Evolutionary conservation across 1,140 invertebrate genomes (phyloP), one percentile per base, ranked within the genome.

Genomic region (Pogonomyrmex barbatus): DNA sequence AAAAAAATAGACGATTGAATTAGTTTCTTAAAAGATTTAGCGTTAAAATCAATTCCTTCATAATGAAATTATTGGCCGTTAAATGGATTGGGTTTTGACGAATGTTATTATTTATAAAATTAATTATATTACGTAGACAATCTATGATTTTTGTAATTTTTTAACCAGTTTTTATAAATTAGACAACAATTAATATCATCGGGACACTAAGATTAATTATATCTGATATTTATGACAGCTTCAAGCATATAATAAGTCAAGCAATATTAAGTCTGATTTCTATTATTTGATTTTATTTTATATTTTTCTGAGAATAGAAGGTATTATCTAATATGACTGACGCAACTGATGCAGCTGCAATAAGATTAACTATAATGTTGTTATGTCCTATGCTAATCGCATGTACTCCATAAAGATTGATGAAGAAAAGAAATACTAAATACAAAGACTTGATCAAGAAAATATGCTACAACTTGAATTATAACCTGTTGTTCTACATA

Each of bases 41-140:
- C 39, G 36, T 2, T 36, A 39, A 65, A 39, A 56, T 54, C 2
- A 54, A 54, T 73, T 56, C 17, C 33, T 54, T 71, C 9, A 2
- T 54, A 54, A 73, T n/a, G 17, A 30, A 17, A 52, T 56, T 54
- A 0, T 17, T 73, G 33, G 0, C 30, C 30, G 14, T 52, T 52
- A 10, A 24, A 73, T 50, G 65, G n/a, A 30, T 68, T 68, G 24
- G 8, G 10, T 24, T 4, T 62, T 30, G 42, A 4, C 10, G 14
- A 68, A 50, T 56, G 17, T 50, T 54, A 73, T 54, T 73, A 73
- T 33, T 73, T 54, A 24, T 24, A 6, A 73, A 30, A 71, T 71
- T 10, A 24, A 12, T 39, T 33, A 10, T 68, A 36, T 54, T 56
- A 39, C 1, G 39, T 52, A 33, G 12, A n/a, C 1, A 2, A 71